Percentiles rank a stretch among this genome's conserved stretches.
These are phyloP conservation scores for Pinna nobilis DNA, from an alignment of 1,140 invertebrate species.

Conservation along the genomic window DNA sequence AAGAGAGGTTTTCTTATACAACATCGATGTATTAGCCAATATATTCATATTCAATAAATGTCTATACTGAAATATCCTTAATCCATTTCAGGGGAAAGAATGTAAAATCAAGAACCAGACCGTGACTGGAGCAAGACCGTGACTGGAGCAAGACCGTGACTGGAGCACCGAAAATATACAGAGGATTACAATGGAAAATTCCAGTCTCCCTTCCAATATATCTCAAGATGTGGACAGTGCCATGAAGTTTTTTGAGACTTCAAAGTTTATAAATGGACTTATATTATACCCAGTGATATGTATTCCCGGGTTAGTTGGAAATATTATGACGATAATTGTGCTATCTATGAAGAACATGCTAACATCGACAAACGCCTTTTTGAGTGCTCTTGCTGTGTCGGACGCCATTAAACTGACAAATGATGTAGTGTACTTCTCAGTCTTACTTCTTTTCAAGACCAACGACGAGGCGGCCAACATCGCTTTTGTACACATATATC, in stretches of 20 bases:
- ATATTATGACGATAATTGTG: constrained; percentile 83
- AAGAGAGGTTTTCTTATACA: no score
- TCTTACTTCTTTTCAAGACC: constrained; percentile 76
- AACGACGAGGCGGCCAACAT: constrained; percentile 52
- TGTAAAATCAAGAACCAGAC: no score
- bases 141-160: no score
- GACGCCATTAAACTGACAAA: constrained; percentile 84
- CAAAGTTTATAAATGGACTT: constrained; percentile 68
- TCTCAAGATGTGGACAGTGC: no score
- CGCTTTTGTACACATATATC: constrained; percentile 65
- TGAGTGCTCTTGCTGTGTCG: constrained; percentile 84
- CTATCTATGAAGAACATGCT: constrained; percentile 83
- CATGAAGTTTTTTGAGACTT: constrained; percentile 62
- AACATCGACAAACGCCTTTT: constrained; percentile 84
- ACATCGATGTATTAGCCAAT: no score
- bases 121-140: no score
- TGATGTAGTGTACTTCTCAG: constrained; percentile 81
- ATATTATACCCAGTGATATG: constrained; percentile 83
- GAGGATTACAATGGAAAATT: no score
- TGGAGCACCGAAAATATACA: no score
- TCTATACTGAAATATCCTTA: no score
- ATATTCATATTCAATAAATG: no score
- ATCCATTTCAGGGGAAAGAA: no score
- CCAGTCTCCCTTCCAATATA: no score
- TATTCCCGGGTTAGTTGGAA: constrained; percentile 83